phyloP scores from a whole-genome alignment of 2,888 invertebrate species.

The Drosophila meridiana region DNA sequence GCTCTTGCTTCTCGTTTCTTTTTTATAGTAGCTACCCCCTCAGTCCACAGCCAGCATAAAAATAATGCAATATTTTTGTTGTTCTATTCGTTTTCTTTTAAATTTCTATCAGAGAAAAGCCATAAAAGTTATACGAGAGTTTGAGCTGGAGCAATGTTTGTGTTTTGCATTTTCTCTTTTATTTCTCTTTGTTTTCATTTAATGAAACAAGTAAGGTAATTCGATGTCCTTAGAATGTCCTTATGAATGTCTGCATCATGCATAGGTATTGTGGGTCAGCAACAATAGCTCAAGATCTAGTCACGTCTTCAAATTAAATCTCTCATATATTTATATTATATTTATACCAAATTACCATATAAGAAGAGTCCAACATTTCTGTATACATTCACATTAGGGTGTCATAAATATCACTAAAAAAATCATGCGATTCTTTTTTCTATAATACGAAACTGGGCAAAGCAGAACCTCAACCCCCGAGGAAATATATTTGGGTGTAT shows the following conservation, averaged over 20 bases:
- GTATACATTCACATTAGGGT: neutral
- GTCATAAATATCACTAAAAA: neutral
- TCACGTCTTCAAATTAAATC: neutral
- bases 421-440: neutral
- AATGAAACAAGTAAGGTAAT: neutral
- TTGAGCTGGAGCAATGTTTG: neutral
- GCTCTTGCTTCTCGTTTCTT: neutral
- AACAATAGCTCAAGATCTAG: neutral
- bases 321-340: neutral
- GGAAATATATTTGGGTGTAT: neutral
- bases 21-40: conserved; percentile 3
- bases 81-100: neutral
- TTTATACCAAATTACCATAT: too few species aligned
- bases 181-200: neutral
- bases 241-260: neutral
- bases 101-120: neutral
- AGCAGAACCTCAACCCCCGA: neutral
- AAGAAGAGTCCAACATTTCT: neutral
- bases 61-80: neutral
- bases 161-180: neutral
- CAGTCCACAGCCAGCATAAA: neutral
- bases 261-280: neutral
- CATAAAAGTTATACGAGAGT: neutral
- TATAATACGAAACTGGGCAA: neutral
- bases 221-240: neutral